These are phyloP conservation scores for Polyommatus icarus DNA, from an alignment of 2,888 invertebrate genomes.

Conservation along the genomic window DNA sequence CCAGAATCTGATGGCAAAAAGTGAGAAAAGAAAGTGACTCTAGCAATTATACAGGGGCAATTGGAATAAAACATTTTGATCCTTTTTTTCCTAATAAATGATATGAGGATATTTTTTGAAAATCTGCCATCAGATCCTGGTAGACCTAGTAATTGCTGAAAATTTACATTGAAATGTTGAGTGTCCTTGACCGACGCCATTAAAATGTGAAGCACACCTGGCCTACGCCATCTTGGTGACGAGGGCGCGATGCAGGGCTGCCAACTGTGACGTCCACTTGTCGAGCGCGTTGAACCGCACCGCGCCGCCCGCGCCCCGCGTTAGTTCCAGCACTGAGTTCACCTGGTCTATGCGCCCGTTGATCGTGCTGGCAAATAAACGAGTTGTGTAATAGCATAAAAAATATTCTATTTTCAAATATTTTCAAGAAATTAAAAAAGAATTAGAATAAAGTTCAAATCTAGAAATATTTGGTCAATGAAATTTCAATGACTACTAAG, in stretches of 20 bases:
- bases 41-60: no score
- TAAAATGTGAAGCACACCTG: not conserved
- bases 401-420: not conserved
- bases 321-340: slow-evolving; percentile 94
- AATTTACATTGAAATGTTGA: not conserved
- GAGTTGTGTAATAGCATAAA: not conserved
- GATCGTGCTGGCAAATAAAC: slow-evolving; percentile 83
- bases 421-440: not conserved
- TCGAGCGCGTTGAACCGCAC: slow-evolving; percentile 95
- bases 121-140: no score
- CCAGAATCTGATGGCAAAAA: no score
- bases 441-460: no score
- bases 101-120: no score
- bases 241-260: slow-evolving; percentile 92
- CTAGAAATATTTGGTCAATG: no score
- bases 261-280: slow-evolving; percentile 96
- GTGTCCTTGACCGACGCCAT: not conserved
- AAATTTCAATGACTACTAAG: not conserved
- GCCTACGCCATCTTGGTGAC: slow-evolving; percentile 94
- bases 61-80: no score
- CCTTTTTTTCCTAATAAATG: no score
- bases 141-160: not conserved
- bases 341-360: slow-evolving; percentile 95
- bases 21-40: no score
- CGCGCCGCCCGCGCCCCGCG: slow-evolving; percentile 88